Conservation (phyloP, 2,888 invertebrate genomes). For the Cheilosia impressa region DNA sequence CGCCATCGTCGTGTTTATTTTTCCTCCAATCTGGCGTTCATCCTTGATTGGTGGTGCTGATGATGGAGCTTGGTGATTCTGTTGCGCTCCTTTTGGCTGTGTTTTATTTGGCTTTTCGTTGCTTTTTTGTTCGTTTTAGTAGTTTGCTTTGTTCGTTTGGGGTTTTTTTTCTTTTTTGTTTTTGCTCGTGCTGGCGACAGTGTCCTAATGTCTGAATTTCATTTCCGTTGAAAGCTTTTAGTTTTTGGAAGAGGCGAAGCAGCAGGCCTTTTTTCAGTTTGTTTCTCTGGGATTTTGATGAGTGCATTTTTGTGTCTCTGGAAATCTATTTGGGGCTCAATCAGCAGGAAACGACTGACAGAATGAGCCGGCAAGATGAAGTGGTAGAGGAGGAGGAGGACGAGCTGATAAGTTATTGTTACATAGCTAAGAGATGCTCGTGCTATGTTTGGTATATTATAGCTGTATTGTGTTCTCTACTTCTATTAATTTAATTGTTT, state of each 20-base stretch:
- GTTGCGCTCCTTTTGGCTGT: slow-evolving; percentile 63
- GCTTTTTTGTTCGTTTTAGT: slow-evolving; percentile 29
- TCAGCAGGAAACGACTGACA: slow-evolving; percentile 66
- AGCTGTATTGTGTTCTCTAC: slow-evolving; percentile 49
- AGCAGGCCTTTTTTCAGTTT: slow-evolving; percentile 45
- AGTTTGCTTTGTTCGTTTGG: slow-evolving; percentile 58
- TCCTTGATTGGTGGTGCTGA: slow-evolving; percentile 64
- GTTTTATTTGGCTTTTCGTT: slow-evolving; percentile 63
- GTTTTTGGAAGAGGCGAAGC: slow-evolving; percentile 57
- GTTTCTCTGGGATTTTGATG: slow-evolving; percentile 68
- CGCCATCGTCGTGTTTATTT: slow-evolving; percentile 64
- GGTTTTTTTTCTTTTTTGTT: slow-evolving; percentile 30
- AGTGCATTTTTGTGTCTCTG: slow-evolving; percentile 74
- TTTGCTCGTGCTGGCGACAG: slow-evolving; percentile 54
- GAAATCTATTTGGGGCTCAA: slow-evolving; percentile 72
- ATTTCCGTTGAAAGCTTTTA: slow-evolving; percentile 74
- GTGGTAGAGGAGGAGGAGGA: not conserved
- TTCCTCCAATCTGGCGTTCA: slow-evolving; percentile 64
- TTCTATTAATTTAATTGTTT: slow-evolving; percentile 71
- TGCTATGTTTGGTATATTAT: slow-evolving; percentile 21
- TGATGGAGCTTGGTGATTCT: slow-evolving; percentile 61
- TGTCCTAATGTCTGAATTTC: slow-evolving; percentile 75
- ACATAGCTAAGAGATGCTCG: slow-evolving; percentile 40
- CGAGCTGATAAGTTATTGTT: slow-evolving; percentile 56
- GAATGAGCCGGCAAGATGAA: not conserved